phyloP scores from a whole-genome alignment of 1,140 invertebrate genomes.

The Meteorus sp. region DNA sequence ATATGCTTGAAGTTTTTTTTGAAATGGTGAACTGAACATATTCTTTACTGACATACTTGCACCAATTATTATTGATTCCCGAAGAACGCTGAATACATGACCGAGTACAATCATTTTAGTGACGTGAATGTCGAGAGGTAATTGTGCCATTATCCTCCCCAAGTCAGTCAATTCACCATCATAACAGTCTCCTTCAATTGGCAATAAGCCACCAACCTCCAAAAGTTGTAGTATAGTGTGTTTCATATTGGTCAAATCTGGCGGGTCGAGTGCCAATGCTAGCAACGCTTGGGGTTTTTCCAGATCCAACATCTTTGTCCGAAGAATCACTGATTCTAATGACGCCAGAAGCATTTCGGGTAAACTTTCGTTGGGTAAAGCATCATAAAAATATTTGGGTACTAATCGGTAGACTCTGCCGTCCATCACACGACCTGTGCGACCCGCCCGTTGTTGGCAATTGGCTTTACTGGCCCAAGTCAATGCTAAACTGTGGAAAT shows the following conservation, averaged over 20 bases:
- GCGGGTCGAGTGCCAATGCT: constrained; percentile 84
- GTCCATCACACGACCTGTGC: constrained; percentile 82
- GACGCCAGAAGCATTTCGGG: constrained; percentile 84
- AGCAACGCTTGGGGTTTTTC: constrained; percentile 82
- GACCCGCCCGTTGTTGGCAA: constrained; percentile 86
- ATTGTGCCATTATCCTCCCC: constrained; percentile 77
- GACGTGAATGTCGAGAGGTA: constrained; percentile 83
- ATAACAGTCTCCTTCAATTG: constrained; percentile 47
- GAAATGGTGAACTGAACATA: constrained; percentile 77
- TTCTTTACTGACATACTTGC: constrained; percentile 81
- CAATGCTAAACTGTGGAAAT: constrained; percentile 78
- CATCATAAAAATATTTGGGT: constrained; percentile 70
- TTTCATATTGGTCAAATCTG: constrained; percentile 79
- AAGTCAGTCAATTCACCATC: constrained; percentile 92
- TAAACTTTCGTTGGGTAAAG: constrained; percentile 59
- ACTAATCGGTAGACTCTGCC: constrained; percentile 89
- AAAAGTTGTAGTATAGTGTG: constrained; percentile 82
- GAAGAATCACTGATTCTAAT: constrained; percentile 80
- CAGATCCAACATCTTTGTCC: constrained; percentile 81
- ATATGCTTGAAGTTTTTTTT: constrained; percentile 72
- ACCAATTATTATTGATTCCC: constrained; percentile 87
- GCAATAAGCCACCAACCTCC: constrained; percentile 76
- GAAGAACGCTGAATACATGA: constrained; percentile 81
- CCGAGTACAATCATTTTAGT: constrained; percentile 87
- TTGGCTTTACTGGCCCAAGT: constrained; percentile 89